Base-by-base conservation (phyloP, 1,140 invertebrate genomes). In the Pseudobourletiella spinata region DNA sequence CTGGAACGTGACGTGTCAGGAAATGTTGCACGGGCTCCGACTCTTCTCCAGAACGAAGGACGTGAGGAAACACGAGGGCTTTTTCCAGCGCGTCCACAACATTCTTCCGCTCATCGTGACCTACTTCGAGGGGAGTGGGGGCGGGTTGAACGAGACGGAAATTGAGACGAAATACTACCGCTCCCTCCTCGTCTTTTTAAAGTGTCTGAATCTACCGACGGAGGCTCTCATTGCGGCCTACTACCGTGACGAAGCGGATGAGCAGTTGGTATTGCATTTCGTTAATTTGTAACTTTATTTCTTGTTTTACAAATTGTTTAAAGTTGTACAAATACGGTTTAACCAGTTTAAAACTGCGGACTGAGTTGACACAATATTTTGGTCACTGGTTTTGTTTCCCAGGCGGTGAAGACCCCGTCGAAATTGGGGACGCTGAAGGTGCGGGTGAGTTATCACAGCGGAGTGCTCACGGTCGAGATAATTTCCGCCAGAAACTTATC, bases 61-160 rank as follows among this genome's bases (percentile, higher is more conserved):
- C 30, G 29, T 29, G 4, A n/a, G 32, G 24, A 39, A 55, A 18
- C 61, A 66, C 32, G 25, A 20, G 24, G 32, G 2, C 1, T 64
- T 64, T 25, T 66, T 64, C 25, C 18, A 14, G 0, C n/a, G 61
- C 30, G 20, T 69, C 8, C 11, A 52, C 1, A 6, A 48, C 2
- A 15, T 66, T 16, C 28, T 62, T 25, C 61, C 61, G 3, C 11
- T 52, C 22, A 20, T 69, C 2, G n/a, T 35, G 14, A 15, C 2
- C 0, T 69, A 66, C 20, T 66, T 69, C 42, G 20, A 65, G 20
- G 65, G 65, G 22, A 48, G 46, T n/a, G 63, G 61, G 20, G 57
- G 29, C 0, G 68, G 65, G 4, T 50, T 69, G 29, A 62, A 32
- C 14, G 39, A 35, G 26, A 24, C 28, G n/a, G 59, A 69, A 30